A percentile compares a stretch with the other conserved stretches of the same genome.
Evolutionary conservation across 2,113 vertebrate species (phyloP).

Genomic region (Mastomys natalensis): DNA sequence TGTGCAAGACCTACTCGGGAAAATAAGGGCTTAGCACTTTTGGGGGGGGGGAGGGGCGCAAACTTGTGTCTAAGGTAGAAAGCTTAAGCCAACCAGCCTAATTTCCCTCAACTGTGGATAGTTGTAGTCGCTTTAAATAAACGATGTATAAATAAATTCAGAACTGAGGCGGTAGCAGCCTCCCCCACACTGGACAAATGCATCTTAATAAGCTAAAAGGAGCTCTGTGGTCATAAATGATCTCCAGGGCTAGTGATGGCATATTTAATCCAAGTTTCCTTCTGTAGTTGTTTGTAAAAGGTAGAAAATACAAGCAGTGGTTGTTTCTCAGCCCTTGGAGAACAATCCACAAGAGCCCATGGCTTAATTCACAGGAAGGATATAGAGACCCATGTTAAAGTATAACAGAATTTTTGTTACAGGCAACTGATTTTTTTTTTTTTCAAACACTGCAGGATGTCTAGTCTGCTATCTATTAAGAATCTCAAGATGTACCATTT

Average conservation of each 20-base stretch:
- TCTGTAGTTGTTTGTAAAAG: conserved; percentile 2
- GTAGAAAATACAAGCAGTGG: conserved; percentile 73
- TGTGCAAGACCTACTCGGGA: conserved; percentile 73
- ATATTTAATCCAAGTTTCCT: conserved; percentile 52
- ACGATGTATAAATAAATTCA: conserved; percentile 8
- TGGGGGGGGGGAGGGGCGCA: neutral
- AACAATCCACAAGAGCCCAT: conserved; percentile 66
- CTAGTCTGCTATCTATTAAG: conserved; percentile 70
- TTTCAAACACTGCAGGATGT: conserved; percentile 70
- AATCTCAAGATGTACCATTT: conserved; percentile 60
- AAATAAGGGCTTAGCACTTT: conserved; percentile 74
- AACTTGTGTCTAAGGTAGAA: conserved; percentile 69
- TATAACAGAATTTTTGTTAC: conserved; percentile 79
- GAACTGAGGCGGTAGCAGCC: neutral
- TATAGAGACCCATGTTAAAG: conserved; percentile 78
- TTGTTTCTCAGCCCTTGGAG: conserved; percentile 70
- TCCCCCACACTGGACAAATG: neutral
- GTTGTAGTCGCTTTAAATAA: conserved; percentile 60
- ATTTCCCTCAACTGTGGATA: conserved; percentile 72
- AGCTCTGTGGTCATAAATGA: conserved; percentile 67
- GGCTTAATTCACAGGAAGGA: conserved; percentile 71
- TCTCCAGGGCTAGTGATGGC: conserved; percentile 70
- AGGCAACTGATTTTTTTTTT: conserved; percentile 76
- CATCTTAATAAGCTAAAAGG: conserved; percentile 48
- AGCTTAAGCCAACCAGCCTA: conserved; percentile 60